Conservation (phyloP, 2,888 invertebrate genomes). For the Protonemura montana region DNA sequence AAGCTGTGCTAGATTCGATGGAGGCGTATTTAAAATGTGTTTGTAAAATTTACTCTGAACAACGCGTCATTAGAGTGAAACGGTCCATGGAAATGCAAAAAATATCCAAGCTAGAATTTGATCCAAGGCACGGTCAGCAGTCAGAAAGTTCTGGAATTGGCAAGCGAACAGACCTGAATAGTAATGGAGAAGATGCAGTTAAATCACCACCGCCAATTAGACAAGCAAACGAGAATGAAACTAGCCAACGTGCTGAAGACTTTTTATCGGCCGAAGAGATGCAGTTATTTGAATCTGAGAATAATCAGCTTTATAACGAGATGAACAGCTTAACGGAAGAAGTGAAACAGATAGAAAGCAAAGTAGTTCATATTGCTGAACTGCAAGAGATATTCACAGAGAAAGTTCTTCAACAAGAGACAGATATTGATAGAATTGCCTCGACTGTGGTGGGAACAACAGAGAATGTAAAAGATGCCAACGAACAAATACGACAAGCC, state of each 20-base stretch:
- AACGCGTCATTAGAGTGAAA: conserved; percentile 87
- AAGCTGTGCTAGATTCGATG: conserved; percentile 76
- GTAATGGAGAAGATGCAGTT: conserved; percentile 52
- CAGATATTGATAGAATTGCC: conserved; percentile 89
- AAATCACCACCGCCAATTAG: conserved; percentile 42
- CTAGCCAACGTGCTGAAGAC: conserved; percentile 60
- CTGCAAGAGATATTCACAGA: conserved; percentile 96
- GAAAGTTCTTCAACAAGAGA: conserved; percentile 88
- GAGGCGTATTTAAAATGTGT: conserved; percentile 84
- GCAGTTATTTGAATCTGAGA: conserved; percentile 93
- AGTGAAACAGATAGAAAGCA: conserved; percentile 87
- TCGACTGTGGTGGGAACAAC: conserved; percentile 90
- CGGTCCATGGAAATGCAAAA: conserved; percentile 83
- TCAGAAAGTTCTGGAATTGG: background rate
- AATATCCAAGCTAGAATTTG: conserved; percentile 73
- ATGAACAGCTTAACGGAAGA: conserved; percentile 89
- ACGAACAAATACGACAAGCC: conserved; percentile 96
- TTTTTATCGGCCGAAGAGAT: conserved; percentile 84
- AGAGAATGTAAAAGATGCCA: conserved; percentile 95
- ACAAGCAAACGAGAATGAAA: conserved; percentile 19
- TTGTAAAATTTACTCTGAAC: conserved; percentile 86
- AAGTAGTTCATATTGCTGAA: conserved; percentile 94
- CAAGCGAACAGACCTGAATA: conserved; percentile 51
- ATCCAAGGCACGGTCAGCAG: conserved; percentile 38
- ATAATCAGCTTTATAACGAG: conserved; percentile 84